Percentiles rank a stretch among this genome's conserved stretches.
These are phyloP conservation scores for Morbakka virulenta DNA, from an alignment of 30 jellyfish, hydroid and myxozoan genomes.

Conservation along the genomic window DNA sequence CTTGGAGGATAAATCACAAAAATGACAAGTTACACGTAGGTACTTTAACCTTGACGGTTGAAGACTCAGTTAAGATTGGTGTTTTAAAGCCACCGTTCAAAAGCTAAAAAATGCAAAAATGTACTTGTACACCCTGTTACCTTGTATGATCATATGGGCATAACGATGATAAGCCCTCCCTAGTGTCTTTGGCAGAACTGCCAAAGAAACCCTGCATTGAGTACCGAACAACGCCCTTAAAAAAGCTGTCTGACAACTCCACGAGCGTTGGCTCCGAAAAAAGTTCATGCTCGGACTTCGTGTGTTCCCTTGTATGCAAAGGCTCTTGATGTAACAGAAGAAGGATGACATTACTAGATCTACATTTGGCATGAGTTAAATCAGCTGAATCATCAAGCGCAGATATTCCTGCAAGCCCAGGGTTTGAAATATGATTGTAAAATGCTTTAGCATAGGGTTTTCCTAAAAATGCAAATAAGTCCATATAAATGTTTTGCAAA, in stretches of 20 bases:
- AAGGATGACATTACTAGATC: conserved; percentile 74
- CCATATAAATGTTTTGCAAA: too few relatives aligned
- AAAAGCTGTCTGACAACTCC: conserved; percentile 76
- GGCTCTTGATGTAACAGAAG: conserved; percentile 92
- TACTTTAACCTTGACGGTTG: too few relatives aligned
- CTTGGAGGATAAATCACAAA: too few relatives aligned
- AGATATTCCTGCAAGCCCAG: conserved; percentile 86
- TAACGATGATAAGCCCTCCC: conserved; percentile 57
- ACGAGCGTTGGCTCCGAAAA: conserved; percentile 42
- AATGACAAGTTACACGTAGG: too few relatives aligned
- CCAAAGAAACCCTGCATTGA: conserved; percentile 90
- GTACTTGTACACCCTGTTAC: too few relatives aligned
- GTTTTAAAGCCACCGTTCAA: too few relatives aligned
- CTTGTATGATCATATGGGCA: conserved; percentile 89
- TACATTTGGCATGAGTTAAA: conserved; percentile 49
- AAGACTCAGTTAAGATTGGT: too few relatives aligned
- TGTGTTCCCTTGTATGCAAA: conserved; percentile 17
- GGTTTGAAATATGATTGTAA: conserved; percentile 22
- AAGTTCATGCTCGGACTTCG: not conserved
- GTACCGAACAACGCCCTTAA: conserved; percentile 66
- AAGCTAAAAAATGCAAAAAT: too few relatives aligned
- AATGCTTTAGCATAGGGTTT: too few relatives aligned
- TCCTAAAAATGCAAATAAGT: too few relatives aligned
- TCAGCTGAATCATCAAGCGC: conserved; percentile 79
- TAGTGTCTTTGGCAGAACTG: conserved; percentile 50